Percentiles rank a stretch among this genome's conserved stretches.
Evolutionary conservation across 1,140 invertebrate genomes (phyloP).

Genomic region (Reticulitermes speratus): DNA sequence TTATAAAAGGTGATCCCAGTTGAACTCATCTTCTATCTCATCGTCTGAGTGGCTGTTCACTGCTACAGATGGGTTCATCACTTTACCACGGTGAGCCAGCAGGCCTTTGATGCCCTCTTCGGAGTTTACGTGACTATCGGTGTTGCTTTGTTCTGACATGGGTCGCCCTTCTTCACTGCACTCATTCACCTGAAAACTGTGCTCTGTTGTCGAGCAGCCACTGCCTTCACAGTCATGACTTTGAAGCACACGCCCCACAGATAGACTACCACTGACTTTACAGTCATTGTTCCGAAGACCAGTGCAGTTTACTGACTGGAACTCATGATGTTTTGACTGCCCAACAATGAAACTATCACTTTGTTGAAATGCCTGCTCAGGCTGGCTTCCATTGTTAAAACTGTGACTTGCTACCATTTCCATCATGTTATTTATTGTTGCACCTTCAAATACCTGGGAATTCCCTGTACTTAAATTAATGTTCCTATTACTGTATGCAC

Average conservation of each 20-base stretch:
- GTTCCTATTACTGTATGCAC: neutral
- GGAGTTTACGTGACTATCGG: neutral
- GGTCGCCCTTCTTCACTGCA: neutral
- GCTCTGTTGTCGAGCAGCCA: neutral
- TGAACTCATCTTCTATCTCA: slow-evolving; percentile 30
- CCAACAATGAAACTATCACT: slow-evolving; percentile 1
- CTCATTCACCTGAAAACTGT: neutral
- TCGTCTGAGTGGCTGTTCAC: neutral
- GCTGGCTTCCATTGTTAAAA: neutral
- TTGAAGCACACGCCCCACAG: neutral
- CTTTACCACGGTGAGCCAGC: neutral
- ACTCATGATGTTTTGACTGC: neutral
- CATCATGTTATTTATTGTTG: neutral
- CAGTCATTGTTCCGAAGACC: neutral
- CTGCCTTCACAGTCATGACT: neutral
- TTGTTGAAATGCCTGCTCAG: neutral
- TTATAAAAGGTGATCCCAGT: slow-evolving; percentile 33
- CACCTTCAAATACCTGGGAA: neutral
- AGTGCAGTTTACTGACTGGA: neutral
- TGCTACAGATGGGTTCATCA: neutral
- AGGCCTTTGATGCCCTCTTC: neutral
- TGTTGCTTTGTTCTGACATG: neutral
- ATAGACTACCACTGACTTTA: neutral
- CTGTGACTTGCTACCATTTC: neutral
- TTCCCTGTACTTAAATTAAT: neutral